These are phyloP conservation scores for Rhopalosiphum maidis DNA, from an alignment of 1,140 invertebrate genomes.

Conservation along the genomic window DNA sequence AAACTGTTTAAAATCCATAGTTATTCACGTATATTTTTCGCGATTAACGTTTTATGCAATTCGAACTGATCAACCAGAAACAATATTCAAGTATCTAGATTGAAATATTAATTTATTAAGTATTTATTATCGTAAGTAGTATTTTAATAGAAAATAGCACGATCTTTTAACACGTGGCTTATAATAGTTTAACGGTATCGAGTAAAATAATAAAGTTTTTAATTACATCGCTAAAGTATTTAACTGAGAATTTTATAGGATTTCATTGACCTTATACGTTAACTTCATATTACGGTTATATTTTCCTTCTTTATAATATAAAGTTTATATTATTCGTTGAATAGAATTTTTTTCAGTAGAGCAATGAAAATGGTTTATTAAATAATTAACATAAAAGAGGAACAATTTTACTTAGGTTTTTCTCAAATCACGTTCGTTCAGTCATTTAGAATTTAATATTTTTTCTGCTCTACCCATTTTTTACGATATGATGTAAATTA, in stretches of 20 bases:
- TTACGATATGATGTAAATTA: constrained; percentile 1
- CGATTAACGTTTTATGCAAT: not conserved
- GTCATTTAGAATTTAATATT: constrained; percentile 19
- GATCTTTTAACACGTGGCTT: not conserved
- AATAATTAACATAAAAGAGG: not conserved
- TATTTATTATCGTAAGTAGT: not conserved
- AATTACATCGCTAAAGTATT: not conserved
- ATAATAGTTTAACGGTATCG: not conserved
- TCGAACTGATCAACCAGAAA: not conserved
- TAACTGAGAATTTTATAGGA: not conserved
- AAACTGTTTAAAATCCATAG: not conserved
- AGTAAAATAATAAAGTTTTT: not conserved
- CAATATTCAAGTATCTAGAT: not conserved
- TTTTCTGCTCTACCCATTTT: not conserved
- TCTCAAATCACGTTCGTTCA: not conserved
- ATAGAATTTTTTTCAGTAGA: not conserved
- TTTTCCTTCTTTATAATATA: not conserved
- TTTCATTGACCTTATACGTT: not conserved
- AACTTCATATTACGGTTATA: not conserved
- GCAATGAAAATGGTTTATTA: not conserved
- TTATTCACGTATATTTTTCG: not conserved
- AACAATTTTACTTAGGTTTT: too few species aligned
- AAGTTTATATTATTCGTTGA: constrained; percentile 3
- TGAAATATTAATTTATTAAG: not conserved
- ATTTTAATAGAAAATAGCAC: not conserved